A percentile compares a stretch with the other conserved stretches of the same genome.
These are phyloP conservation scores for Anguilla megastoma DNA, from an alignment of 2,797 vertebrate species.

Conservation along the genomic window DNA sequence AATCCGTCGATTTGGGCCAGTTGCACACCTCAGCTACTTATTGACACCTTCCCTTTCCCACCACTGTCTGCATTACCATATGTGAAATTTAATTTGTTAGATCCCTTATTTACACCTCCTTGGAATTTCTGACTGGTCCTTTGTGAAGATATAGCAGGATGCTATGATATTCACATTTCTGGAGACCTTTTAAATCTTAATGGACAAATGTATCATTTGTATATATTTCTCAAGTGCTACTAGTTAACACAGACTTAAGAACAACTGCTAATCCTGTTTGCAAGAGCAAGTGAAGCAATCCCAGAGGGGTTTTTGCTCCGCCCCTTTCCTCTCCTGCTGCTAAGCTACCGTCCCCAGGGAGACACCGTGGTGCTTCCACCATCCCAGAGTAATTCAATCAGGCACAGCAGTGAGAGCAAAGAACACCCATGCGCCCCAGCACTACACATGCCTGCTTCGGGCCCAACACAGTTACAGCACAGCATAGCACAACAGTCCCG, in stretches of 20 bases:
- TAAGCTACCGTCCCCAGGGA: neutral
- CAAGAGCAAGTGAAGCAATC: neutral
- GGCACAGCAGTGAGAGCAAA: neutral
- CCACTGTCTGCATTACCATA: too few species aligned
- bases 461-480: too few species aligned
- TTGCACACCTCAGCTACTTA: too few species aligned
- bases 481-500: neutral
- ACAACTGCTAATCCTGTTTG: conserved; percentile 17
- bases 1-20: conserved; percentile 75
- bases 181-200: neutral
- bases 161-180: neutral
- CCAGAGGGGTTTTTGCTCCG: neutral
- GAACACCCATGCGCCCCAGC: neutral
- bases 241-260: neutral
- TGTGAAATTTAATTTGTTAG: neutral
- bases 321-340: neutral
- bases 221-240: neutral
- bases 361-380: neutral
- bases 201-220: neutral
- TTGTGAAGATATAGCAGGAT: neutral
- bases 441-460: too few species aligned
- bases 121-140: neutral
- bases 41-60: too few species aligned
- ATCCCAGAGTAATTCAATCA: neutral
- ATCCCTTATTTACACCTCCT: neutral